Conservation (phyloP, 2,113 vertebrate species). For the Ammodytes dubius region DNA sequence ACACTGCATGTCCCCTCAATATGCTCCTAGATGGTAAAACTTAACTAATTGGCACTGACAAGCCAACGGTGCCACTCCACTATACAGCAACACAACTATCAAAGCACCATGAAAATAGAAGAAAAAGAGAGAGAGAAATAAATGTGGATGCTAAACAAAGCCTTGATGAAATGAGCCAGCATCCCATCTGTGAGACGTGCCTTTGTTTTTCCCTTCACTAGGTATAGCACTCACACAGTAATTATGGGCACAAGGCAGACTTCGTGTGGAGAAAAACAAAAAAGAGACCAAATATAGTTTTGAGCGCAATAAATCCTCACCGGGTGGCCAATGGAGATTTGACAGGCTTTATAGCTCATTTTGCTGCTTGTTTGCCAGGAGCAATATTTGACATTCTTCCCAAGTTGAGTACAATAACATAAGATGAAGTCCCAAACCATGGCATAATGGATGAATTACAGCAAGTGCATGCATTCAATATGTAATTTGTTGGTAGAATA, state of each 20-base stretch:
- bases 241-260: conserved; percentile 55
- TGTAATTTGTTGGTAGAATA: not conserved
- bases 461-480: not conserved
- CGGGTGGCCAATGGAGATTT: conserved; percentile 31
- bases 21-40: conserved; percentile 10
- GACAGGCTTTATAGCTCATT: conserved; percentile 18
- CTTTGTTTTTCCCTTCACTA: conserved; percentile 37
- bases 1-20: conserved; percentile 36
- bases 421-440: conserved; percentile 3
- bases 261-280: conserved; percentile 57
- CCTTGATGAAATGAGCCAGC: conserved; percentile 51
- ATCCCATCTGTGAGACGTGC: conserved; percentile 60
- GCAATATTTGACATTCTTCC: conserved; percentile 25
- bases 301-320: conserved; percentile 22
- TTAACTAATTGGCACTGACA: conserved; percentile 41
- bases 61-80: conserved; percentile 6
- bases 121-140: conserved; percentile 44
- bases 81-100: conserved; percentile 24
- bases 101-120: conserved; percentile 9
- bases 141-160: conserved; percentile 28
- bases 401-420: too few relatives aligned
- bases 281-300: conserved; percentile 56
- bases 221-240: conserved; percentile 33
- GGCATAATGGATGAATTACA: not conserved
- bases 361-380: conserved; percentile 12